Conservation (phyloP, 1,140 invertebrate genomes). For the Drosophila azteca region DNA sequence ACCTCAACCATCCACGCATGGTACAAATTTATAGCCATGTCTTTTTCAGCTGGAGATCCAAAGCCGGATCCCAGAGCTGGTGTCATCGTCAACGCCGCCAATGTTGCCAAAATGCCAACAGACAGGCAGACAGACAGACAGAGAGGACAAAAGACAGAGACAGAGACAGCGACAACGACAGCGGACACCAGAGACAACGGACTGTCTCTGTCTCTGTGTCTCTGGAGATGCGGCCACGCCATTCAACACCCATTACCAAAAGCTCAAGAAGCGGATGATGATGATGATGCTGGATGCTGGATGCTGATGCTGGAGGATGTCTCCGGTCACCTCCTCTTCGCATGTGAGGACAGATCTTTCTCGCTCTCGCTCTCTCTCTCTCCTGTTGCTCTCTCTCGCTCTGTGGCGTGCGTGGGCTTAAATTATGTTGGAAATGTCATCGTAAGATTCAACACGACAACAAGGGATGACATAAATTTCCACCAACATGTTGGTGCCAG, state of each 20-base stretch:
- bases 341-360: conserved; percentile 2
- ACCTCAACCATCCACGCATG: conserved; percentile 62
- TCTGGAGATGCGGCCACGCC: conserved; percentile 23
- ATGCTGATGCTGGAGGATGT: conserved; percentile 40
- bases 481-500: conserved; percentile 76
- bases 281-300: conserved; percentile 22
- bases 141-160: conserved; percentile 18
- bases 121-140: conserved; percentile 20
- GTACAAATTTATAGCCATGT: conserved; percentile 71
- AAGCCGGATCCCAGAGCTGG: conserved; percentile 40
- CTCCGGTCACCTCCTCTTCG: not conserved
- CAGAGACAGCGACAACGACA: conserved; percentile 24
- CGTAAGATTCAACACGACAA: conserved; percentile 84
- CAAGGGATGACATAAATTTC: conserved; percentile 84
- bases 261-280: conserved; percentile 18
- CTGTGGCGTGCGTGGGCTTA: conserved; percentile 78
- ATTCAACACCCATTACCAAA: conserved; percentile 56
- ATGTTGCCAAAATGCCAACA: conserved; percentile 66
- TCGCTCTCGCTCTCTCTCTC: conserved; percentile 18
- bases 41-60: conserved; percentile 9
- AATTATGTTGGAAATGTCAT: conserved; percentile 84
- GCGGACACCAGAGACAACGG: conserved; percentile 16
- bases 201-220: not conserved
- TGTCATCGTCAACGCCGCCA: conserved; percentile 66
- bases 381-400: conserved; percentile 15